Evolutionary conservation across 2,888 invertebrate species (phyloP).

Genomic region (Drosophila demipolita): DNA sequence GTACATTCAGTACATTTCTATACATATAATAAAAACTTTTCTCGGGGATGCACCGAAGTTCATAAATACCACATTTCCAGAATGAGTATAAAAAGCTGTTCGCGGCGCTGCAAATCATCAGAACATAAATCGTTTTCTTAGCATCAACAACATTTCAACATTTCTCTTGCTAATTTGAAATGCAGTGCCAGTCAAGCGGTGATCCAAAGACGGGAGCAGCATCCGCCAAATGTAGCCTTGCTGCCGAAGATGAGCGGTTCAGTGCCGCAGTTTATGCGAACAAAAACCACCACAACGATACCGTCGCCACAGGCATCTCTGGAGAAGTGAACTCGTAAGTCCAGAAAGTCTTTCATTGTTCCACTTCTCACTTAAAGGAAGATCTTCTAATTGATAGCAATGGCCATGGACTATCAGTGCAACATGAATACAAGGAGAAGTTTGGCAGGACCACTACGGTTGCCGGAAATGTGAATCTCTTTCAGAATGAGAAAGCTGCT

Average conservation of each 20-base stretch:
- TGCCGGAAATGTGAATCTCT: conserved; percentile 64
- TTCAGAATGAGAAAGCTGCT: conserved; percentile 51
- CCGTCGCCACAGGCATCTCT: conserved; percentile 73
- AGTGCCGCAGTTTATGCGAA: conserved; percentile 76
- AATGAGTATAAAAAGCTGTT: conserved; percentile 30
- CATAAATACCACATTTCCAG: neutral
- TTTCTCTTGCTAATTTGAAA: conserved; percentile 18
- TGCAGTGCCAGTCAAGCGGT: conserved; percentile 65
- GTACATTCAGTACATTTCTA: conserved; percentile 14
- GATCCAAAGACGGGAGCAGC: conserved; percentile 66
- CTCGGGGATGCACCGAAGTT: conserved; percentile 38
- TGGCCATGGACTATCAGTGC: conserved; percentile 68
- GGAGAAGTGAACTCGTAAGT: conserved; percentile 75
- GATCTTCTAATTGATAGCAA: conserved; percentile 61
- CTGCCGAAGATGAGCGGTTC: conserved; percentile 53
- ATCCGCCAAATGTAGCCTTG: conserved; percentile 50
- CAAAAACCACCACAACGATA: conserved; percentile 58
- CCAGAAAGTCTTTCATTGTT: neutral
- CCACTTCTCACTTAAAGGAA: neutral
- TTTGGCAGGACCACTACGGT: conserved; percentile 57
- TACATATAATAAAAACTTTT: conserved; percentile 11
- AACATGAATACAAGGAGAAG: conserved; percentile 68
- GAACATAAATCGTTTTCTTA: neutral
- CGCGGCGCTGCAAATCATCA: neutral
- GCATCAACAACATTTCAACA: conserved; percentile 8